These are phyloP conservation scores for Petrophora chlorosata DNA, from an alignment of 2,888 invertebrate genomes.

Conservation along the genomic window DNA sequence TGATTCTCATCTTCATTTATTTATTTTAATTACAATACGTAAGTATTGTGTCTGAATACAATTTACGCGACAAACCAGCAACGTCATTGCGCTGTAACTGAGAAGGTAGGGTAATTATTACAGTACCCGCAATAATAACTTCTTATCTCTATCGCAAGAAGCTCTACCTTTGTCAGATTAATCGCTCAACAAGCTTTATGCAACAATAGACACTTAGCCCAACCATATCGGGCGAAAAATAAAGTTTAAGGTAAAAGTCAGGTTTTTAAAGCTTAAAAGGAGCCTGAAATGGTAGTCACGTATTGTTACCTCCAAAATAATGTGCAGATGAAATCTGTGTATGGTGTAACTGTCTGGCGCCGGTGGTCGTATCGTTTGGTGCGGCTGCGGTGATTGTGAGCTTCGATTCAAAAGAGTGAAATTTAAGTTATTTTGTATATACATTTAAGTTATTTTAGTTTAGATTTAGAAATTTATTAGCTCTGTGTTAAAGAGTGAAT, in stretches of 20 bases:
- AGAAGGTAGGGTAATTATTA: background rate
- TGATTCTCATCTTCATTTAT: no score
- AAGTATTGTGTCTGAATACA: no score
- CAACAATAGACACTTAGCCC: conserved; percentile 64
- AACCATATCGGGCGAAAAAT: conserved; percentile 53
- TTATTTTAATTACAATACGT: no score
- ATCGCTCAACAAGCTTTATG: conserved; percentile 22
- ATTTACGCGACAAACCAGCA: background rate
- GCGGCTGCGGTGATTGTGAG: conserved; percentile 28
- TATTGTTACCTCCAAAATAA: conserved; percentile 74
- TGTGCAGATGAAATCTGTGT: conserved; percentile 73
- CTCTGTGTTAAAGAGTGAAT: no score
- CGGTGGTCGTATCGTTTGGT: conserved; percentile 39
- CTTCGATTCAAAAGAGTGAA: conserved; percentile 18
- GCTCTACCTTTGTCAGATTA: conserved; percentile 20
- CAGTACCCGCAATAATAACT: conserved; percentile 21
- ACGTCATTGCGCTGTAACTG: background rate
- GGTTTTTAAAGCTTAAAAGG: conserved; percentile 56
- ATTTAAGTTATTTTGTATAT: no score
- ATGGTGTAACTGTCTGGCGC: conserved; percentile 73
- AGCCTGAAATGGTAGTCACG: conserved; percentile 71
- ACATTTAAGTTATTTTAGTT: no score
- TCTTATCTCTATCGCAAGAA: conserved; percentile 17
- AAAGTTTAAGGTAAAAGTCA: conserved; percentile 58
- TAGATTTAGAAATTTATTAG: no score